Percentiles rank a stretch among this genome's conserved stretches.
These are phyloP conservation scores for Cataglyphis altisquamis DNA, from an alignment of 2,888 invertebrate species.

Conservation along the genomic window DNA sequence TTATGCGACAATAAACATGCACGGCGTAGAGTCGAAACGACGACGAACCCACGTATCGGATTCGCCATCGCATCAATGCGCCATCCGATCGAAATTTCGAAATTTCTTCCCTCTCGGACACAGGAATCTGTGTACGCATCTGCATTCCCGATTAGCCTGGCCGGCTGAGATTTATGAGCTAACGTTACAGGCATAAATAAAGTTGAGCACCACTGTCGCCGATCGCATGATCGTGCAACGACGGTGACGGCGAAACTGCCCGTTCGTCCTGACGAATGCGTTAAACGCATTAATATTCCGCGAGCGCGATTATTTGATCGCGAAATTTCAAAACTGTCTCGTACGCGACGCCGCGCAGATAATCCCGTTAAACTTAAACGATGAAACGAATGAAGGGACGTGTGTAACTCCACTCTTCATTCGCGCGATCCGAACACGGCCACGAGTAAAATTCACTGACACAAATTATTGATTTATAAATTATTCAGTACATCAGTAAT, in stretches of 20 bases:
- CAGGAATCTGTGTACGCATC: constrained; percentile 68
- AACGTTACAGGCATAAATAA: constrained; percentile 61
- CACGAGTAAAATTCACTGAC: not conserved
- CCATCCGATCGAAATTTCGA: constrained; percentile 69
- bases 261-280: constrained; percentile 55
- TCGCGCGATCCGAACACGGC: not conserved
- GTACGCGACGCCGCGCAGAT: not conserved
- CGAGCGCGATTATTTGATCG: constrained; percentile 62
- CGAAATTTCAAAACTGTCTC: constrained; percentile 40
- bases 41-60: constrained; percentile 60
- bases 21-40: constrained; percentile 59
- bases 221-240: constrained; percentile 64
- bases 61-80: constrained; percentile 55
- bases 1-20: constrained; percentile 77
- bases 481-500: not conserved
- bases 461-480: not conserved
- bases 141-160: constrained; percentile 65
- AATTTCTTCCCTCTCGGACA: constrained; percentile 66
- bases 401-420: not conserved
- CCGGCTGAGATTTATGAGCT: constrained; percentile 67
- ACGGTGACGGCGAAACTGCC: constrained; percentile 19
- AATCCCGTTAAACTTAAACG: constrained; percentile 6
- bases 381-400: not conserved
- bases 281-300: constrained; percentile 72
- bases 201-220: constrained; percentile 68